Evolutionary conservation across 2,113 vertebrate genomes (phyloP).

Genomic region (Anthoscopus minutus): DNA sequence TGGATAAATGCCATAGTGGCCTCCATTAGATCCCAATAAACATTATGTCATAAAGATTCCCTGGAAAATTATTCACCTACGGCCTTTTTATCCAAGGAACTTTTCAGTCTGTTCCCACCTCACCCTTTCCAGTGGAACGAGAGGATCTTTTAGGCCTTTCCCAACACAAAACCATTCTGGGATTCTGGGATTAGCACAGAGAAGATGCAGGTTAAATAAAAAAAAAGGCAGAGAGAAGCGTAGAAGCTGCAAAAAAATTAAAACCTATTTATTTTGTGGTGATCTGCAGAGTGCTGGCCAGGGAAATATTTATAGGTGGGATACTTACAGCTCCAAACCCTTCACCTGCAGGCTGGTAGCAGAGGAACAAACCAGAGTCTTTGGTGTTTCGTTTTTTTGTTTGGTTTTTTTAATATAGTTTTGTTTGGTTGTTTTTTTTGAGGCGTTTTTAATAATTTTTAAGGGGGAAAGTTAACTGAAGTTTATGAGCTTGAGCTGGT

Average conservation of each 20-base stretch:
- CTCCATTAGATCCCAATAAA: too few species aligned
- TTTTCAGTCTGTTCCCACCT: not conserved
- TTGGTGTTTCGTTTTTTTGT: not conserved
- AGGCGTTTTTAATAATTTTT: not conserved
- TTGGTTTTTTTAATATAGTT: not conserved
- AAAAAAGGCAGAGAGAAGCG: not conserved
- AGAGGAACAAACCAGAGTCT: not conserved
- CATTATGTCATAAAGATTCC: fast-evolving
- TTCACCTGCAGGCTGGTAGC: not conserved
- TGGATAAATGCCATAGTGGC: not conserved
- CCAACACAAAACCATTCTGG: not conserved
- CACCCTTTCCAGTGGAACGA: not conserved
- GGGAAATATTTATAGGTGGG: not conserved
- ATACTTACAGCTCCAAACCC: not conserved
- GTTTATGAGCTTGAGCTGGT: not conserved
- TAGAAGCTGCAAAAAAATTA: not conserved
- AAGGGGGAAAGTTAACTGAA: not conserved
- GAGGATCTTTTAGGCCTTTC: not conserved
- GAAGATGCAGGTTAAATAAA: fast-evolving
- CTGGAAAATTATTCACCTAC: not conserved
- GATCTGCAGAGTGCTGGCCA: not conserved
- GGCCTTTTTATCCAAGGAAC: not conserved
- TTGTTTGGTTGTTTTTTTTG: not conserved
- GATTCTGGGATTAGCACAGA: not conserved
- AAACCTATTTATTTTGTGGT: not conserved